Conservation (phyloP, 1,140 invertebrate genomes). For the Drosophila quadrilineata region DNA sequence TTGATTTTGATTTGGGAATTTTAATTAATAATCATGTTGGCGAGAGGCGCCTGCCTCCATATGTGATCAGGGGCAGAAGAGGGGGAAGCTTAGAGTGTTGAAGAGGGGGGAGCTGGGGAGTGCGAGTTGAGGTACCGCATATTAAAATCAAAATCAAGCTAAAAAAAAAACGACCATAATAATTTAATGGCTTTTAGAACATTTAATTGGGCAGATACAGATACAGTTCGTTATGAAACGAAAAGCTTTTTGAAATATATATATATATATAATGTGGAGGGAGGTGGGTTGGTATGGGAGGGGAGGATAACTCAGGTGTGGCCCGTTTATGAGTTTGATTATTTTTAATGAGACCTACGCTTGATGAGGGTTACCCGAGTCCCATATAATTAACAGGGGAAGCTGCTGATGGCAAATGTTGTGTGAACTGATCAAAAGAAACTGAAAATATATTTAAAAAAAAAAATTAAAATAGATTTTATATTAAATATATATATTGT, state of each 20-base stretch:
- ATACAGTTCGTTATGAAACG: constrained; percentile 13
- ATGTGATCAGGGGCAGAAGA: neutral
- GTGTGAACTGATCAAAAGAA: neutral
- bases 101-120: constrained; percentile 1
- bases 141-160: constrained; percentile 33
- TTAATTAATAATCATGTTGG: constrained; percentile 71
- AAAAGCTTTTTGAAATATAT: constrained; percentile 26
- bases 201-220: constrained; percentile 50
- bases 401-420: constrained; percentile 15
- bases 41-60: constrained; percentile 8
- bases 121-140: constrained; percentile 31
- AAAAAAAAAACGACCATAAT: constrained; percentile 33
- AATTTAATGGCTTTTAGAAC: constrained; percentile 61
- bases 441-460: neutral
- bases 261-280: no score
- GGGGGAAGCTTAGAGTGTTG: no score
- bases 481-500: no score
- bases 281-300: no score
- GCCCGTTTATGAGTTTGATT: constrained; percentile 15
- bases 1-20: constrained; percentile 74
- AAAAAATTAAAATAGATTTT: no score
- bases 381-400: constrained; percentile 6
- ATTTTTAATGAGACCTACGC: constrained; percentile 16
- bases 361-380: constrained; percentile 12
- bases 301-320: constrained; percentile 29